These are phyloP conservation scores for Anorthoa munda DNA, from an alignment of 2,888 invertebrate genomes.

Conservation along the genomic window DNA sequence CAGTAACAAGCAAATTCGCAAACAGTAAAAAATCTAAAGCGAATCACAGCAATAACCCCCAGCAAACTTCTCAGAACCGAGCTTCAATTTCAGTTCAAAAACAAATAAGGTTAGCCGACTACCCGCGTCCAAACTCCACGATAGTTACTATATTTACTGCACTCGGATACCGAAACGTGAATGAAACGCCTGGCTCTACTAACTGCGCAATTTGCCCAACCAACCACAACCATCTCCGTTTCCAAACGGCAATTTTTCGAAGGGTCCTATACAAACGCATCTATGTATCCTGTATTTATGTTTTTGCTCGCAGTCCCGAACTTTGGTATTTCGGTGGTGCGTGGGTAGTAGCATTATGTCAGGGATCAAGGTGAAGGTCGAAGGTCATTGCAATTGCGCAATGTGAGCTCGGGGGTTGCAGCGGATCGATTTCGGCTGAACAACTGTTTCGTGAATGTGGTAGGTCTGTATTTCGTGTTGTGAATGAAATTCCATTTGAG, in stretches of 20 bases:
- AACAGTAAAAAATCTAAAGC: background rate
- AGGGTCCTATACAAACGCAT: background rate
- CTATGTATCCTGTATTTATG: conserved; percentile 38
- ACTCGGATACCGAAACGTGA: conserved; percentile 38
- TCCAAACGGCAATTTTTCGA: conserved; percentile 8
- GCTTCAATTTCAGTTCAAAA: conserved; percentile 30
- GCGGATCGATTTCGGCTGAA: conserved; percentile 64
- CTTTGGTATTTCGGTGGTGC: conserved; percentile 76
- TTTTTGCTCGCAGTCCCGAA: conserved; percentile 60
- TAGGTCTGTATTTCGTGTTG: conserved; percentile 20
- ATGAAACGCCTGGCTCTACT: conserved; percentile 46
- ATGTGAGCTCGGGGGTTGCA: conserved; percentile 58
- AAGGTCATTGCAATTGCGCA: conserved; percentile 82
- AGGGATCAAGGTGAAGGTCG: conserved; percentile 74
- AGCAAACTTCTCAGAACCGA: background rate
- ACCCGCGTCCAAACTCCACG: conserved; percentile 2
- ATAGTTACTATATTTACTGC: conserved; percentile 51
- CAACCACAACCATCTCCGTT: conserved; percentile 40
- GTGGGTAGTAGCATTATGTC: conserved; percentile 65
- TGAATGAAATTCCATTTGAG: conserved; percentile 19
- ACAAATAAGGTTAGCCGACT: conserved; percentile 21
- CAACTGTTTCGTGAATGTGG: conserved; percentile 46
- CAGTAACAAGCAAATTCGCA: background rate
- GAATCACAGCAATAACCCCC: background rate
- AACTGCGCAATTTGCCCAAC: conserved; percentile 12